A percentile compares a stretch with the other conserved stretches of the same genome.
Conservation (phyloP, 2,113 vertebrate genomes). For the Microcebus ravelobensis region DNA sequence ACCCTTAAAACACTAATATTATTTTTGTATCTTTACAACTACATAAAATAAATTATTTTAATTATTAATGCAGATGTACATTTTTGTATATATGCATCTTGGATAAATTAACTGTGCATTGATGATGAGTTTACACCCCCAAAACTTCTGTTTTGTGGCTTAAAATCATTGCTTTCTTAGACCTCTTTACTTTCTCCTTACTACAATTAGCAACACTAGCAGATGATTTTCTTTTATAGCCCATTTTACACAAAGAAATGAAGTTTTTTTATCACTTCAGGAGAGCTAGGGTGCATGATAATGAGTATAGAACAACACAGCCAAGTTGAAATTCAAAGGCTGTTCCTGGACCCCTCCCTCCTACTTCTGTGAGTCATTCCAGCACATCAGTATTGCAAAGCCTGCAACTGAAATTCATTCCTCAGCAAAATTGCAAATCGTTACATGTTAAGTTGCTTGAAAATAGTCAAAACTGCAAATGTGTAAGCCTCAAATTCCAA, state of each 20-base stretch:
- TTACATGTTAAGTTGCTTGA: neutral
- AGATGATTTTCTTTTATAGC: slow-evolving; percentile 68
- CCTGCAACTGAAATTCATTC: slow-evolving; percentile 35
- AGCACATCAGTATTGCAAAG: slow-evolving; percentile 9
- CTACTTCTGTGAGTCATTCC: slow-evolving; percentile 32
- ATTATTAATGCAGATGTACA: slow-evolving; percentile 1
- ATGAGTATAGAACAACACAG: neutral
- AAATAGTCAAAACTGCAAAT: slow-evolving; percentile 54
- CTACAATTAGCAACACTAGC: slow-evolving; percentile 27
- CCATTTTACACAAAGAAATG: slow-evolving; percentile 52
- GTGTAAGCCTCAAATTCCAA: slow-evolving; percentile 35
- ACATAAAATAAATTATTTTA: slow-evolving; percentile 42
- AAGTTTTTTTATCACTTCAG: slow-evolving; percentile 58
- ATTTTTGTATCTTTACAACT: neutral
- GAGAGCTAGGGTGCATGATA: slow-evolving; percentile 27
- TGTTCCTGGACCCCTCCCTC: neutral
- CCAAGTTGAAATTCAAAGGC: neutral
- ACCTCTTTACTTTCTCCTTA: slow-evolving; percentile 11
- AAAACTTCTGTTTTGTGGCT: neutral
- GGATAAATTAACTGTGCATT: neutral
- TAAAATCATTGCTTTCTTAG: neutral
- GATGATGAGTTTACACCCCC: neutral
- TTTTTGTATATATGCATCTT: neutral
- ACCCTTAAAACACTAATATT: neutral
- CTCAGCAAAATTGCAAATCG: slow-evolving; percentile 60